Conservation (phyloP, 2,113 vertebrate genomes). For the Rhinolophus sinicus region DNA sequence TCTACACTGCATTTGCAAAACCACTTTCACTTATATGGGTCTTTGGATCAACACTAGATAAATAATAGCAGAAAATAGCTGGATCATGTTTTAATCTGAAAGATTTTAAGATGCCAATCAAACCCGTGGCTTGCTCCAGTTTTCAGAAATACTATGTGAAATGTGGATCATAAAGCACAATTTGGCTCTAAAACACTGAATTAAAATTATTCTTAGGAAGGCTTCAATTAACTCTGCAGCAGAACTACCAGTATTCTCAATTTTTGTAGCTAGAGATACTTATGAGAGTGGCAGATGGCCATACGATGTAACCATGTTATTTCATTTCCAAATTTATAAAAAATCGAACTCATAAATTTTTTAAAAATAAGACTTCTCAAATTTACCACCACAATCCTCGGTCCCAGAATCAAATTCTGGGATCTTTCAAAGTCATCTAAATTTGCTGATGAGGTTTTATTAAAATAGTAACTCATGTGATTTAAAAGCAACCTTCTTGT, state of each 20-base stretch:
- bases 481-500: neutral
- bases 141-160: slow-evolving; percentile 77
- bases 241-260: slow-evolving; percentile 84
- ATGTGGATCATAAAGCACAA: slow-evolving; percentile 82
- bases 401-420: slow-evolving; percentile 57
- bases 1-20: neutral
- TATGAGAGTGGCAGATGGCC: slow-evolving; percentile 86
- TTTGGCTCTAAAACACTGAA: slow-evolving; percentile 84
- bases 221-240: slow-evolving; percentile 84
- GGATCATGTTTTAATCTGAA: slow-evolving; percentile 74
- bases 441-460: neutral
- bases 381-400: slow-evolving; percentile 63
- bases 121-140: slow-evolving; percentile 73
- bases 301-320: slow-evolving; percentile 84
- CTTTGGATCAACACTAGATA: slow-evolving; percentile 48
- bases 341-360: slow-evolving; percentile 82
- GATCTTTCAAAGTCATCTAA: slow-evolving; percentile 39
- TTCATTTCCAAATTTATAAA: slow-evolving; percentile 87
- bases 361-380: slow-evolving; percentile 82
- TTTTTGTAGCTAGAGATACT: slow-evolving; percentile 83
- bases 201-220: slow-evolving; percentile 88
- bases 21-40: neutral
- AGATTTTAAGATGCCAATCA: slow-evolving; percentile 76
- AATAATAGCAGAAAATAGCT: slow-evolving; percentile 56
- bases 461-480: neutral